Evolutionary conservation across 2,113 vertebrate genomes (phyloP), one percentile per base, ranked within the genome.

Genomic region (Aphyosemion australe): DNA sequence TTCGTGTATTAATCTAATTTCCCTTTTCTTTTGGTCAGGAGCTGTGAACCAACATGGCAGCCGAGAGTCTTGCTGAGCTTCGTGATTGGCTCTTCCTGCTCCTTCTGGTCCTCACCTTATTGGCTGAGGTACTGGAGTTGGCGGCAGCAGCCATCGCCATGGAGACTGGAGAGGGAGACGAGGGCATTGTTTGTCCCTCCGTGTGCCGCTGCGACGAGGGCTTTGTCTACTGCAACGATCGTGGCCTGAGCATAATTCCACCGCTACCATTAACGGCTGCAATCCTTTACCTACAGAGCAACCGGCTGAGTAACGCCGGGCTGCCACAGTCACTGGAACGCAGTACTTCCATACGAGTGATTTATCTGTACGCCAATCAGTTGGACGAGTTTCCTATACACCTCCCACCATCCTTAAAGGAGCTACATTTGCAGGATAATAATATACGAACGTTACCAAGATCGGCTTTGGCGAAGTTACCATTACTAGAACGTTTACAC

Each of bases 361-460:
- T 98, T 77, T 98, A 98, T 79, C 93, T 99, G 31, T 98, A 97
- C 2, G 95, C 95, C 72, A 99, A 99, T 11, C 93, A 95, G 6
- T 65, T 99, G 85, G 97, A 98, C 21, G 94, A 94, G 31, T 93
- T 99, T 14, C 97, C 96, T 0, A 76, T 92, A 8, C 92, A 95
- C 73, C 91, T 98, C 7, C 96, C 96, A 0, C 94, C 93, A 0
- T 96, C 95, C 0, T 80, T 98, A 77, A 90, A 93, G 2, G 97
- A 99, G 90, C 94, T 99, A 0, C 96, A 99, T 76, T 93, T 99
- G 1, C 97, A 98, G 85, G 96, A 98, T 87, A 99, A 98, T 84
- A 98, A 98, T 21, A 96, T 98, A 61, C 94, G 96, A 12, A 91
- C 94, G 14, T 78, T 99, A 3, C 93, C 95, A 16, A 88, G 95